phyloP scores from a whole-genome alignment of 2,797 vertebrate genomes.

The Coilia nasus region DNA sequence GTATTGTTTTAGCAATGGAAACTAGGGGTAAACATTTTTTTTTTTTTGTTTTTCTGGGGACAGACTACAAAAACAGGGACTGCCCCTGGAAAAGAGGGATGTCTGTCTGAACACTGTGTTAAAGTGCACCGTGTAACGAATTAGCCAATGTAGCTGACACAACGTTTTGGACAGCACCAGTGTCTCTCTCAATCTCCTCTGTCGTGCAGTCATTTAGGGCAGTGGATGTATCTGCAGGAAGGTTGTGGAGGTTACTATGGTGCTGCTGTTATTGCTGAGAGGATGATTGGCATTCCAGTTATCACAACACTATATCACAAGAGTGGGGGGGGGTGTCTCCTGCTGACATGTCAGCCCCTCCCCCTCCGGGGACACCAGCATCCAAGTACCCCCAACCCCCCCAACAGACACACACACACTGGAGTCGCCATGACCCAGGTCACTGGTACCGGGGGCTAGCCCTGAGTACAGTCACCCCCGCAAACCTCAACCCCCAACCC shows the following conservation, averaged over 20 bases:
- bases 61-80: too few species aligned
- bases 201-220: not conserved
- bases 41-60: too few species aligned
- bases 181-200: not conserved
- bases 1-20: too few species aligned
- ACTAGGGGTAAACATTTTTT: too few species aligned
- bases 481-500: not conserved
- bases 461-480: not conserved
- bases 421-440: slow-evolving; percentile 12
- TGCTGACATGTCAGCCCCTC: not conserved
- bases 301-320: not conserved
- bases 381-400: not conserved
- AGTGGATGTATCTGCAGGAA: not conserved
- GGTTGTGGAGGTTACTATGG: not conserved
- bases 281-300: not conserved
- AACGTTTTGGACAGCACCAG: not conserved
- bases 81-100: too few species aligned
- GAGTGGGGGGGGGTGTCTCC: not conserved
- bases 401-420: not conserved
- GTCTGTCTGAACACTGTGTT: too few species aligned
- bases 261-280: not conserved
- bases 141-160: too few species aligned
- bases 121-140: too few species aligned
- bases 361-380: not conserved
- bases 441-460: not conserved